Percentiles rank a stretch among this genome's conserved stretches.
These are phyloP conservation scores for Hypsibius dujardini DNA, from an alignment of 1,140 invertebrate species.

Conservation along the genomic window DNA sequence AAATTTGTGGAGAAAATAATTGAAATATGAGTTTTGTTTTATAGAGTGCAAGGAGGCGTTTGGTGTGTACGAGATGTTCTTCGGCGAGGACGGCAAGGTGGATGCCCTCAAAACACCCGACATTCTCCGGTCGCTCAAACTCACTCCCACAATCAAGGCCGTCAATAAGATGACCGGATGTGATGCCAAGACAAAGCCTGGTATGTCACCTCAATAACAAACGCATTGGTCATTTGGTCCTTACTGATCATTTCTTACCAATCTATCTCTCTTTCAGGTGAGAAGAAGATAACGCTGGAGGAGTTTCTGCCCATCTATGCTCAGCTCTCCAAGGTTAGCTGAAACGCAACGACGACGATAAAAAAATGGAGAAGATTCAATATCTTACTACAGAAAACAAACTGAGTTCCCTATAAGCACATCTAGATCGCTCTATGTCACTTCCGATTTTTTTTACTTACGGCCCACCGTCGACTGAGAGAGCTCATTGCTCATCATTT, in stretches of 20 bases:
- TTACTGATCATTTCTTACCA: background rate
- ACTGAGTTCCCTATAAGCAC: no score
- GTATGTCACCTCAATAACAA: background rate
- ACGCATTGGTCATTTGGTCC: background rate
- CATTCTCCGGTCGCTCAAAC: background rate
- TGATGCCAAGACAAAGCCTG: background rate
- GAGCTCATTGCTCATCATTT: no score
- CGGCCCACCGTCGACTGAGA: no score
- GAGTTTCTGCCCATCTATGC: slow-evolving; percentile 97
- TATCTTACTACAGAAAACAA: no score
- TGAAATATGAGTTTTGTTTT: no score
- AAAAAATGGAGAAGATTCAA: no score
- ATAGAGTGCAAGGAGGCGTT: slow-evolving; percentile 5
- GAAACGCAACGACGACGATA: no score
- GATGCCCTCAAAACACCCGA: background rate
- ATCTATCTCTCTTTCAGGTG: slow-evolving; percentile 36
- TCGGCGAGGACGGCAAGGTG: background rate
- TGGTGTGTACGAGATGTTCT: slow-evolving; percentile 6
- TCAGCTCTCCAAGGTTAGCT: slow-evolving; percentile 79
- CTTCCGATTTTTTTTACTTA: no score
- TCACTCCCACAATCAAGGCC: background rate
- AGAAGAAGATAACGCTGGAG: slow-evolving; percentile 65
- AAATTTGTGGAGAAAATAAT: no score
- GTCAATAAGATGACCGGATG: background rate
- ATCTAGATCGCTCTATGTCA: no score